Evolutionary conservation across 2,797 vertebrate species (phyloP).

Genomic region (Picus viridis): DNA sequence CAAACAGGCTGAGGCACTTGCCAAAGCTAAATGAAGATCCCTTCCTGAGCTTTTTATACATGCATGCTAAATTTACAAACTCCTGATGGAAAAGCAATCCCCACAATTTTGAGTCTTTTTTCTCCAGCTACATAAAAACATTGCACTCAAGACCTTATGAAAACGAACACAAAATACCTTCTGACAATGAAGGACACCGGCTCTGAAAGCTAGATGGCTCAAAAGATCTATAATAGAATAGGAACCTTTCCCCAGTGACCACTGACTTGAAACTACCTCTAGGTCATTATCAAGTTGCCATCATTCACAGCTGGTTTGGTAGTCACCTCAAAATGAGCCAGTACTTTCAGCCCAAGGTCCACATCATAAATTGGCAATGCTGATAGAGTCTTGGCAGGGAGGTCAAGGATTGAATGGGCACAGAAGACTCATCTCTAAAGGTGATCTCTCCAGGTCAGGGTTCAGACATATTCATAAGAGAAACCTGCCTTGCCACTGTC

Average conservation of each 20-base stretch:
- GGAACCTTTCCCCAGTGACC: conserved; percentile 28
- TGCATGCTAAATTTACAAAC: background rate
- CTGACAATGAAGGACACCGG: background rate
- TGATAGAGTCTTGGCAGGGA: conserved; percentile 46
- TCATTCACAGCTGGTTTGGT: conserved; percentile 41
- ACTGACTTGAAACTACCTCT: conserved; percentile 49
- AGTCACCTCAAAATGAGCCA: conserved; percentile 41
- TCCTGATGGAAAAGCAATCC: background rate
- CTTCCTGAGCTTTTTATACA: background rate
- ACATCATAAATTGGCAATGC: conserved; percentile 59
- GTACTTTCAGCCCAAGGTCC: conserved; percentile 14
- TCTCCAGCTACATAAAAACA: background rate
- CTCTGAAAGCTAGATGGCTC: background rate
- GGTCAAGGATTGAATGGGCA: conserved; percentile 71
- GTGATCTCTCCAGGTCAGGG: conserved; percentile 71
- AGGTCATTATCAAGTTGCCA: conserved; percentile 51
- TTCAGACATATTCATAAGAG: conserved; percentile 40
- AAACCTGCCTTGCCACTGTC: background rate
- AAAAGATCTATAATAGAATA: conserved; percentile 14
- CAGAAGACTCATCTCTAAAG: conserved; percentile 74
- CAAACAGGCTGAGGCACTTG: background rate
- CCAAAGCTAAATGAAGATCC: background rate
- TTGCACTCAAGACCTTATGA: background rate
- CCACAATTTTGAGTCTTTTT: background rate
- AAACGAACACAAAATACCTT: background rate